Base-by-base conservation (phyloP, 2,113 vertebrate species). In the Barbus barbus region DNA sequence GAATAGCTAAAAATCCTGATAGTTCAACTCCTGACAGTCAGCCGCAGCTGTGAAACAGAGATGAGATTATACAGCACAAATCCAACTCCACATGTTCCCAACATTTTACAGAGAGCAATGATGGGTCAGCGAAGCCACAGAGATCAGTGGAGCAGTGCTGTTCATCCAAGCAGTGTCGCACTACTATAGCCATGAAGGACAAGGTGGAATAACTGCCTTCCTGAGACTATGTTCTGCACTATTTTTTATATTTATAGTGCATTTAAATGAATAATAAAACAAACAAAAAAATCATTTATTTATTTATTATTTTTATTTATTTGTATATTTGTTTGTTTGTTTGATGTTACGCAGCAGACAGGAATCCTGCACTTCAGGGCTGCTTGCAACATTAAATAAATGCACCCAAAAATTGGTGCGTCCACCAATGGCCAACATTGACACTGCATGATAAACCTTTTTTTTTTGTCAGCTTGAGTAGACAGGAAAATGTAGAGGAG, bases 41-140 rank as follows among this genome's bases (percentile, higher is more conserved):
- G 26, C n/a, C n/a, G n/a, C n/a, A n/a, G n/a, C n/a, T n/a, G n/a
- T n/a, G n/a, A n/a, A n/a, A n/a, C n/a, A n/a, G n/a, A n/a, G n/a
- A n/a, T n/a, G n/a, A 44, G 78, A 84, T 87, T 84, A 87, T 4
- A 65, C 72, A 77, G 56, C 44, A 41, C 72, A 74, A 71, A 73
- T 76, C 76, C 82, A 76, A 31, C 48, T 81, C 73, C 26, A 71
- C 33, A 33, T 83, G 73, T 76, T 60, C 24, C 20, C 26, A 38
- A 78, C 13, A n/a, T 31, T 69, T 33, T 14, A 20, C 1, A 2
- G n/a, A 60, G 56, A 67, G 75, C 20, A 61, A 11, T 9, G 28
- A 85, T 33, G 3, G 65, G 72, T 24, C 65, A 26, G 22, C 28
- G n/a, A 65, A n/a, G n/a, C n/a, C n/a, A n/a, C n/a, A n/a, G n/a